These are phyloP conservation scores for Larimichthys crocea DNA, from an alignment of 2,113 vertebrate genomes.

Conservation along the genomic window DNA sequence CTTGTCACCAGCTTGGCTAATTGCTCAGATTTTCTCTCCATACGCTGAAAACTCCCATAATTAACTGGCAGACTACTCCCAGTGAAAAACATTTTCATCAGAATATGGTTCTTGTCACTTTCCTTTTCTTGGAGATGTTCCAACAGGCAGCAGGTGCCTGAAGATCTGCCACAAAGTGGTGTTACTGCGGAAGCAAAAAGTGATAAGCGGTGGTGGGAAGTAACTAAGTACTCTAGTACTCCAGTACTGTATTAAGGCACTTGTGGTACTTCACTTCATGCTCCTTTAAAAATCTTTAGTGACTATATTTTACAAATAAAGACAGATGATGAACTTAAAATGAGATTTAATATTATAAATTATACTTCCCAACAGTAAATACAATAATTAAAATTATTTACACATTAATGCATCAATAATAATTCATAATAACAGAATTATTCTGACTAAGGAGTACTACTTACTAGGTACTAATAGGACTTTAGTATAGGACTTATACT, in stretches of 20 bases:
- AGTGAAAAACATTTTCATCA: constrained; percentile 19
- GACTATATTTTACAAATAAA: background rate
- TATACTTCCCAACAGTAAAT: background rate
- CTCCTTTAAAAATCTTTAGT: background rate
- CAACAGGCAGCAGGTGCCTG: constrained; percentile 4
- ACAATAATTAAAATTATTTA: background rate
- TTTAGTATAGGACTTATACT: background rate
- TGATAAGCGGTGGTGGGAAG: background rate
- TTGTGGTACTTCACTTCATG: background rate
- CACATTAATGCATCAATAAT: background rate
- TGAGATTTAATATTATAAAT: background rate
- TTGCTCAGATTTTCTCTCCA: constrained; percentile 51
- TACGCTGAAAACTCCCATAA: constrained; percentile 39
- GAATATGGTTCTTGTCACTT: constrained; percentile 19
- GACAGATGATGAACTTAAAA: background rate
- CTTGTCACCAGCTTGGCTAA: constrained; percentile 68
- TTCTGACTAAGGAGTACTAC: background rate
- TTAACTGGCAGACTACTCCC: constrained; percentile 39
- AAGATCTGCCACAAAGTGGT: background rate
- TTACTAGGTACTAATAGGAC: background rate
- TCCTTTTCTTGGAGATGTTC: constrained; percentile 6
- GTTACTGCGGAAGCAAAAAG: background rate
- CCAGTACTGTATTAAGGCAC: background rate
- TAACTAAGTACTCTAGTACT: background rate
- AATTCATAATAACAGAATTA: background rate